Conservation (phyloP, 2,888 invertebrate species). For the Parnassius glacialis region DNA sequence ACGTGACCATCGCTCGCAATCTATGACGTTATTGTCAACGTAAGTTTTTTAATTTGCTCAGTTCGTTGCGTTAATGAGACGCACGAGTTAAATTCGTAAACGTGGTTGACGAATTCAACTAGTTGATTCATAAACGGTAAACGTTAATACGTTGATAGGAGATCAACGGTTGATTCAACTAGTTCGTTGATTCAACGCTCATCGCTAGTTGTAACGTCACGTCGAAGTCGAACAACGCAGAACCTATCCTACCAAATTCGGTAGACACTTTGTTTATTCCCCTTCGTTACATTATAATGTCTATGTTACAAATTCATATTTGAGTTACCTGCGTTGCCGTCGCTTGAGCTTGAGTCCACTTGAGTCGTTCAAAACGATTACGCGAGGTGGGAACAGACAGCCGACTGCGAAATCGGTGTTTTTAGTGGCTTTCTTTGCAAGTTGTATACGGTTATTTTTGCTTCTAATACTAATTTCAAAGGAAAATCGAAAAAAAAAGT, state of each 20-base stretch:
- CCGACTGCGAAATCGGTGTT: no score
- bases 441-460: slow-evolving; percentile 34
- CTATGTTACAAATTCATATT: slow-evolving; percentile 46
- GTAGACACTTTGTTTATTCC: slow-evolving; percentile 39
- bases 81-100: no score
- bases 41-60: no score
- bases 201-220: no score
- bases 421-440: slow-evolving; percentile 53
- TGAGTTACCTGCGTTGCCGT: slow-evolving; percentile 72
- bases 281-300: slow-evolving; percentile 29
- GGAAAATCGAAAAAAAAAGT: slow-evolving; percentile 35
- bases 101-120: no score
- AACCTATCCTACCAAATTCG: slow-evolving; percentile 58
- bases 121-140: no score
- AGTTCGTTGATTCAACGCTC: no score
- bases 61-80: no score
- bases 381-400: slow-evolving; percentile 67
- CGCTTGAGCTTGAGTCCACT: slow-evolving; percentile 60
- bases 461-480: slow-evolving; percentile 30
- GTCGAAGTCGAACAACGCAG: slow-evolving; percentile 78
- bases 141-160: no score
- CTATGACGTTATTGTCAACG: no score
- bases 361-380: slow-evolving; percentile 76
- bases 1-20: no score
- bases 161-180: no score